Conservation (phyloP, 2,113 vertebrate species). For the Edolisoma coerulescens region DNA sequence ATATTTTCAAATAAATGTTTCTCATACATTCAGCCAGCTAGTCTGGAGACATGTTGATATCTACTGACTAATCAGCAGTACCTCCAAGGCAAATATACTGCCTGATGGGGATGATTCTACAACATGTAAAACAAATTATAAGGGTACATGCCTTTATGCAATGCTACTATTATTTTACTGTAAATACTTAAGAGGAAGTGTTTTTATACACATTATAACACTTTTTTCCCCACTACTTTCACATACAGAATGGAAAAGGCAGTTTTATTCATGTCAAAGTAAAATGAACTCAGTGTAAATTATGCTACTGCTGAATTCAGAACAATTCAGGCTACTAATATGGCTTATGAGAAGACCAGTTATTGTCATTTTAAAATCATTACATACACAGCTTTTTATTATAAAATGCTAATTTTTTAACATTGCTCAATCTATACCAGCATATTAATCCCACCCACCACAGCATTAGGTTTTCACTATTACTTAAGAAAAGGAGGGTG, state of each 20-base stretch:
- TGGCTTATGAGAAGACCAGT: neutral
- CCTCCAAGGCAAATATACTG: neutral
- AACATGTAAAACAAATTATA: constrained; percentile 5
- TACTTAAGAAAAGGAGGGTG: neutral
- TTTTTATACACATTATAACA: neutral
- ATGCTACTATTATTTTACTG: neutral
- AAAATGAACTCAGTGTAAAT: neutral
- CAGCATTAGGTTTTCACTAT: neutral
- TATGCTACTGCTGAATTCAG: neutral
- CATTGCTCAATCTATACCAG: neutral
- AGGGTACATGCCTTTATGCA: neutral
- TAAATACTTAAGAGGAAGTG: neutral
- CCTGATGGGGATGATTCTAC: neutral
- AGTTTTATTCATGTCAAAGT: neutral
- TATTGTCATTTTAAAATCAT: neutral
- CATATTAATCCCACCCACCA: neutral
- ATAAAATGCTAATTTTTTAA: neutral
- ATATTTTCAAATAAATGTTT: neutral
- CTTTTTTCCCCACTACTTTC: neutral
- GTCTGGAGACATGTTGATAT: neutral
- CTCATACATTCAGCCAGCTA: neutral
- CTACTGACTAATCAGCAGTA: neutral
- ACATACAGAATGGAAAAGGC: neutral
- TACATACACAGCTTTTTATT: neutral
- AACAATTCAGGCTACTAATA: neutral